Conservation (phyloP, 1,140 invertebrate genomes). For the Atta colombica region DNA sequence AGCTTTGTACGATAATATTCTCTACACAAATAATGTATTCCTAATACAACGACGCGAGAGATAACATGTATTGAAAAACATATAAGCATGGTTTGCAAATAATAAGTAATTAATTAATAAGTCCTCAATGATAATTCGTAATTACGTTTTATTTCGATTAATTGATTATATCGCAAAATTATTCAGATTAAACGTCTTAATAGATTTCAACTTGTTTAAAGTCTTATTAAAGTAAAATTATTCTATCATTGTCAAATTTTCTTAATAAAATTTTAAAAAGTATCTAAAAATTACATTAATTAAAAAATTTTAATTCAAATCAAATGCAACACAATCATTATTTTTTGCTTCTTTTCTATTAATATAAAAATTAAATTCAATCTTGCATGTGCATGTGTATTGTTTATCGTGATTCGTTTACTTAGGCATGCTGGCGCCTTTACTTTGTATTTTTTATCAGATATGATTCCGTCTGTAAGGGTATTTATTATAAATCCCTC, state of each 20-base stretch:
- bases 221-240: neutral
- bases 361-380: slow-evolving; percentile 3
- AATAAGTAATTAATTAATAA: too few relatives aligned
- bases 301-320: neutral
- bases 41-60: neutral
- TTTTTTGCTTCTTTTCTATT: neutral
- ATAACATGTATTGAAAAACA: slow-evolving; percentile 14
- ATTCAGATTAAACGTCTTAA: neutral
- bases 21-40: slow-evolving; percentile 34
- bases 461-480: slow-evolving; percentile 33
- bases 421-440: slow-evolving; percentile 53
- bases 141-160: slow-evolving; percentile 9
- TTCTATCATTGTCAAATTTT: neutral
- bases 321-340: neutral
- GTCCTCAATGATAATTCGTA: neutral
- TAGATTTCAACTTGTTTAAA: neutral
- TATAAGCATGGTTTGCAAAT: neutral
- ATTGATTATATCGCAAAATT: neutral
- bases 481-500: slow-evolving; percentile 67
- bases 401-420: slow-evolving; percentile 64
- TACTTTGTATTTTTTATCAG: slow-evolving; percentile 64
- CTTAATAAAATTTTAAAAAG: neutral
- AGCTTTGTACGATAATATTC: slow-evolving; percentile 55
- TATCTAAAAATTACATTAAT: neutral
- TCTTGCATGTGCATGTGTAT: neutral